A percentile compares a stretch with the other conserved stretches of the same genome.
These are phyloP conservation scores for Plebejus argus DNA, from an alignment of 2,888 invertebrate species.

Conservation along the genomic window DNA sequence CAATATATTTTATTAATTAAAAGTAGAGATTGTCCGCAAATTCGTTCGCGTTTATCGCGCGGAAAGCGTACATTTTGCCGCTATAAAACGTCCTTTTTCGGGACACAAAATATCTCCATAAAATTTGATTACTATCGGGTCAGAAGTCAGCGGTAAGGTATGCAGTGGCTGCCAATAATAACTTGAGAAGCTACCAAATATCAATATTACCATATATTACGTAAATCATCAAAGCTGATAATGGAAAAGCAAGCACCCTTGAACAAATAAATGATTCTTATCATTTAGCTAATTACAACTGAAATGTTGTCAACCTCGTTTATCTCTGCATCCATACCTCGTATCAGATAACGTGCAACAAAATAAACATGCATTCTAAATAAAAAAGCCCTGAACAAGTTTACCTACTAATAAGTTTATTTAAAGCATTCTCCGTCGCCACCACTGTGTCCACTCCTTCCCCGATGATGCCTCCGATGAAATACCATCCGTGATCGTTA, in stretches of 20 bases:
- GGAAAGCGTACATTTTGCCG: no score
- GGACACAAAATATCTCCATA: no score
- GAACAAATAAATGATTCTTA: slow-evolving; percentile 22
- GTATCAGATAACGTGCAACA: slow-evolving; percentile 31
- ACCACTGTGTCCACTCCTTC: slow-evolving; percentile 82
- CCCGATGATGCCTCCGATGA: slow-evolving; percentile 90
- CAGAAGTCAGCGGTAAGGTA: no score
- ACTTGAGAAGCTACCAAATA: slow-evolving; percentile 2
- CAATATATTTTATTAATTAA: neutral
- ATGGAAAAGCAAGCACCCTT: slow-evolving; percentile 1
- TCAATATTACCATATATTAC: slow-evolving; percentile 12
- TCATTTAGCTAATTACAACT: slow-evolving; percentile 26
- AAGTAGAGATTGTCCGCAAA: neutral
- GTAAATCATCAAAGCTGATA: slow-evolving; percentile 14
- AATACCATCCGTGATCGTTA: slow-evolving; percentile 90
- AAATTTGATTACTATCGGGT: no score
- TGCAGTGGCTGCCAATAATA: slow-evolving; percentile 17
- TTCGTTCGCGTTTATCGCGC: neutral
- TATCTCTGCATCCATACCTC: slow-evolving; percentile 33
- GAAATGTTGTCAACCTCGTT: slow-evolving; percentile 20
- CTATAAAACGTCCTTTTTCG: no score
- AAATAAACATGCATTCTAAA: slow-evolving; percentile 38
- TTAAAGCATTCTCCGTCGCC: slow-evolving; percentile 87
- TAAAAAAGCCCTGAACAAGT: slow-evolving; percentile 62
- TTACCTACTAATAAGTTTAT: slow-evolving; percentile 90